Evolutionary conservation across 2,797 vertebrate species (phyloP), one percentile per base, ranked within the genome.

Genomic region (Nyctalus aviator): DNA sequence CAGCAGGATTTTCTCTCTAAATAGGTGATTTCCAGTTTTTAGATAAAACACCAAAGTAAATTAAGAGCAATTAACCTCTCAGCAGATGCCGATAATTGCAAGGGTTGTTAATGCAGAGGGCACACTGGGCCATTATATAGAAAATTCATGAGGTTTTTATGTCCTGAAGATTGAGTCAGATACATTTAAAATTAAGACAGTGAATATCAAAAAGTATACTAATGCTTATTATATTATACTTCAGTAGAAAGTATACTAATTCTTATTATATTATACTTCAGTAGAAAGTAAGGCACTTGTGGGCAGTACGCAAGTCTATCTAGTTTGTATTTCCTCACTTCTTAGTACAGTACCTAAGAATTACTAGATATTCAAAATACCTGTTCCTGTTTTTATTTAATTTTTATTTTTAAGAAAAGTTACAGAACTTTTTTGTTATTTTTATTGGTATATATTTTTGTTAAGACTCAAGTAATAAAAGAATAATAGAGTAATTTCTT

Each of bases 31-130:
- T 89, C 27, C 20, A 75, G 7, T 41, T 41, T 88, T 82, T 32
- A 41, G 23, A 35, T 55, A 83, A 82, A 82, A 23, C 7, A 88
- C 14, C 62, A 53, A 72, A 72, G 27, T 55, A 78, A 93, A 89
- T 82, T 69, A 94, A 88, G 23, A 82, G 14, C 68, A 84, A 69
- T 89, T 93, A 94, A 88, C n/a, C 12, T 88, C 41, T 84, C 55
- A 91, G 62, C 32, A 88, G 53, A 72, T 59, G 66, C 5, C 84
- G 18, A 88, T 2, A 77, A 53, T 32, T 81, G 2, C 44, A 71
- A 87, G 27, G 6, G 20, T 25, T 84, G 30, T 92, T 87, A 78
- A 55, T 30, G 35, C 9, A 53, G 71, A 84, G 9, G 9, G 9
- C 30, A 48, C 5, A 57, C 57, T 27, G n/a, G 15, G 15, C 11